A percentile compares a stretch with the other conserved stretches of the same genome.
phyloP scores from a whole-genome alignment of 2,888 invertebrate genomes.

The Chymomyza procnemis region DNA sequence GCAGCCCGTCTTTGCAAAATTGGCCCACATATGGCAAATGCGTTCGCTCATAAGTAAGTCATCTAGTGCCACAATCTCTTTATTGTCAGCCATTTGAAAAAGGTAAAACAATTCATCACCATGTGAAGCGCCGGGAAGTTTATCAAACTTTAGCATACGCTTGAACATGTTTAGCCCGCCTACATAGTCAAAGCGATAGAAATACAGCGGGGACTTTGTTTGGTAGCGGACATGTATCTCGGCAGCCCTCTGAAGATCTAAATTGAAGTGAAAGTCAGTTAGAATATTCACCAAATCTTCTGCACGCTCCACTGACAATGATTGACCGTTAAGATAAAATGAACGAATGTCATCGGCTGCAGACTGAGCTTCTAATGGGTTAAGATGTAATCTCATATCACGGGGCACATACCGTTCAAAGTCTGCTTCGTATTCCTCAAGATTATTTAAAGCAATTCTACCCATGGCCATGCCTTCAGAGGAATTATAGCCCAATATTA shows the following conservation, averaged over 20 bases:
- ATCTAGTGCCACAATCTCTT: constrained; percentile 35
- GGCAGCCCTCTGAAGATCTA: constrained; percentile 65
- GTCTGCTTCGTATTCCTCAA: constrained; percentile 65
- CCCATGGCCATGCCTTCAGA: constrained; percentile 80
- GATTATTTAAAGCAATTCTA: constrained; percentile 53
- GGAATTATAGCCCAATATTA: constrained; percentile 80
- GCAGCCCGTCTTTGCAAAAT: constrained; percentile 82
- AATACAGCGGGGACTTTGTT: constrained; percentile 79
- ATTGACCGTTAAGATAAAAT: constrained; percentile 79
- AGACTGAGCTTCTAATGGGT: constrained; percentile 44
- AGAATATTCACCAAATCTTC: constrained; percentile 79
- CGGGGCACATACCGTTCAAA: constrained; percentile 71
- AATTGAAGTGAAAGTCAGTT: constrained; percentile 78
- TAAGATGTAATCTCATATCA: constrained; percentile 55
- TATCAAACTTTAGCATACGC: constrained; percentile 76
- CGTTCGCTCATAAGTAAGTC: constrained; percentile 76
- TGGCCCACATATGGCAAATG: constrained; percentile 82
- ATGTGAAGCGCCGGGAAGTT: constrained; percentile 81
- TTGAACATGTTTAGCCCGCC: constrained; percentile 81
- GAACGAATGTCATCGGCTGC: constrained; percentile 64
- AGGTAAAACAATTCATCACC: constrained; percentile 82
- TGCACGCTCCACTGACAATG: constrained; percentile 76
- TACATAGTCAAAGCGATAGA: constrained; percentile 82
- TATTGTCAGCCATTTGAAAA: constrained; percentile 76
- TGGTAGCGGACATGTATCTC: constrained; percentile 67